Base-by-base conservation (phyloP, 2,113 vertebrate species). In the Bambusicola thoracicus region DNA sequence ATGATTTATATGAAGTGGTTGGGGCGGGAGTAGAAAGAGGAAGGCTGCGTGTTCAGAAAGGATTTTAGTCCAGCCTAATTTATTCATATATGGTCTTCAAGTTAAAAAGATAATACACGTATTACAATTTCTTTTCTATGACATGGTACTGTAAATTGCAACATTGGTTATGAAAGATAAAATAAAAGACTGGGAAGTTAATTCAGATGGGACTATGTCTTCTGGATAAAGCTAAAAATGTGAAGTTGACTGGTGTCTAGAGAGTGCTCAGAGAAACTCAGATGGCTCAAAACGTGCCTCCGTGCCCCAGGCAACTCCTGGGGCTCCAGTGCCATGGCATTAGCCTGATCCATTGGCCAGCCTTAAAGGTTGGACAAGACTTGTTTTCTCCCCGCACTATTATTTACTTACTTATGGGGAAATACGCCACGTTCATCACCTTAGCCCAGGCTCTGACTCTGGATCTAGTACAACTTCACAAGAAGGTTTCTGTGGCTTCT, bases 391-490 rank as follows among this genome's bases (percentile, higher is more conserved):
- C 73, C 29, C 27, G 19, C 13, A 2, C 44, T 29, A 9, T 9
- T 38, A 20, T 63, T 13, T 32, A 16, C 18, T 43, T 46, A 84
- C 61, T 40, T 65, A 12, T 1, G 10, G 27, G n/a, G 30, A 8
- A 78, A 76, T 25, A 10, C 41, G 61, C 1, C 21, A 18, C 0
- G 1, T 24, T 44, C 1, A 0, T 3, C 56, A 68, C 49, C 22
- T 56, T 10, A 49, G 3, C 44, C 66, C 38, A 18, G 41, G 8
- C 56, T 66, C 22, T 0, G 2, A 40, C 55, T 63, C 65, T 14
- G 7, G 44, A 49, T 17, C 4, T 5, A 17, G 27, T 27, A 36
- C 19, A 9, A 4, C 19, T 62, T 43, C 62, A 7, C 14, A 29
- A 43, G 34, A 48, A 29, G 24, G n/a, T 58, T 68, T 63, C 44